Evolutionary conservation across 2,888 invertebrate genomes (phyloP).

Genomic region (Chouioia cunea): DNA sequence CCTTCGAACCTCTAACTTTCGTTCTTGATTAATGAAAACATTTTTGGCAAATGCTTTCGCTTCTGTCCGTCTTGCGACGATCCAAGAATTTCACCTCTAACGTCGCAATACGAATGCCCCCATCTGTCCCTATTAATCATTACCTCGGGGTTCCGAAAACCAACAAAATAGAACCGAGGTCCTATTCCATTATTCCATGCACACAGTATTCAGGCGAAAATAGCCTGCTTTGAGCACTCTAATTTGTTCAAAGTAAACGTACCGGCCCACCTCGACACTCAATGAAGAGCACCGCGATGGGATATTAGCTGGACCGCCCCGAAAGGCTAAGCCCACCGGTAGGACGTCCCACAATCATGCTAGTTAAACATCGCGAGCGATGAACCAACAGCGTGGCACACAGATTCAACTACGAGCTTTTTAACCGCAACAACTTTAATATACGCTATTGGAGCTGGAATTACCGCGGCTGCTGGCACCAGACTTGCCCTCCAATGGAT

Average conservation of each 20-base stretch:
- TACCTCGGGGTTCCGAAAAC: slow-evolving; percentile 73
- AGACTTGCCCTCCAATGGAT: slow-evolving; percentile 78
- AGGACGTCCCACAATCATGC: slow-evolving; percentile 55
- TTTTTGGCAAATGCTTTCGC: slow-evolving; percentile 80
- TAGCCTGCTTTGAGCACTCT: slow-evolving; percentile 76
- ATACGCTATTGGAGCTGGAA: slow-evolving; percentile 68
- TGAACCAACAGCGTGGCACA: slow-evolving; percentile 69
- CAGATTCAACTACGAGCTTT: slow-evolving; percentile 73
- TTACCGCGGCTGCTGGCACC: slow-evolving; percentile 75
- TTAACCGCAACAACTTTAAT: slow-evolving; percentile 75
- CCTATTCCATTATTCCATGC: slow-evolving; percentile 79
- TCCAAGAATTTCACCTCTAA: slow-evolving; percentile 78
- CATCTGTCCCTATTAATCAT: slow-evolving; percentile 76
- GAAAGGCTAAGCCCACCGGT: slow-evolving; percentile 60
- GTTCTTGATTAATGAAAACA: slow-evolving; percentile 79
- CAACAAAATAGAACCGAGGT: slow-evolving; percentile 75
- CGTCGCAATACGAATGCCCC: slow-evolving; percentile 76
- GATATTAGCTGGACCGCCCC: slow-evolving; percentile 59
- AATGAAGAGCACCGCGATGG: slow-evolving; percentile 64
- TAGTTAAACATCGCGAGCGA: slow-evolving; percentile 65
- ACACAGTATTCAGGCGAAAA: slow-evolving; percentile 69
- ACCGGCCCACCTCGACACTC: slow-evolving; percentile 70
- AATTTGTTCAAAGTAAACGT: slow-evolving; percentile 78
- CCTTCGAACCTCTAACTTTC: slow-evolving; percentile 79
- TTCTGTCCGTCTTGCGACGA: slow-evolving; percentile 73